Conservation (phyloP, 2,113 vertebrate genomes). For the Microtus richardsoni region DNA sequence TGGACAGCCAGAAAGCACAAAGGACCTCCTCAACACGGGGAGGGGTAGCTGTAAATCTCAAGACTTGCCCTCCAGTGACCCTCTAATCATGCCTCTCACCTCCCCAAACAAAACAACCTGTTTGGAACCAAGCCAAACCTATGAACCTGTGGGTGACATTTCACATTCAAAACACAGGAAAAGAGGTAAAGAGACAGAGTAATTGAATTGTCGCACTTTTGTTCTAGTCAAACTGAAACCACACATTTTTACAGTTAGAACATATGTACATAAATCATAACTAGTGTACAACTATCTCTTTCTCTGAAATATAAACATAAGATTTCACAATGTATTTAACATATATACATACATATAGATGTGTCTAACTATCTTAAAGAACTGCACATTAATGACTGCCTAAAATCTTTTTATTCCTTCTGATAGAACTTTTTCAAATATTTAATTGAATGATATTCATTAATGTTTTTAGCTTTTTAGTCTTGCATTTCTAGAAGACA, state of each 20-base stretch:
- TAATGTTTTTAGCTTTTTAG: background rate
- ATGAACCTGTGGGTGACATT: background rate
- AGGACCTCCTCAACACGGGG: background rate
- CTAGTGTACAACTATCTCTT: background rate
- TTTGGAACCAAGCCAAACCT: accelerated
- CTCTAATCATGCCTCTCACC: background rate
- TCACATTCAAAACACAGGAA: background rate
- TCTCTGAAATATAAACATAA: background rate
- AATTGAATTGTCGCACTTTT: background rate
- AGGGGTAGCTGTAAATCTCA: background rate
- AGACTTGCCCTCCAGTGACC: background rate
- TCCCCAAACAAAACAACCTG: background rate
- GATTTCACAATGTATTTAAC: no score
- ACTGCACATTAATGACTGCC: background rate
- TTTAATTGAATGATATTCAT: background rate
- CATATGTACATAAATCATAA: background rate
- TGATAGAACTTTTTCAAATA: background rate
- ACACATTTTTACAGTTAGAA: background rate
- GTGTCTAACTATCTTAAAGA: background rate
- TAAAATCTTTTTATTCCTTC: background rate
- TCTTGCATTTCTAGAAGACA: background rate
- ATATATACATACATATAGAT: background rate
- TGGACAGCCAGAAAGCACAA: background rate
- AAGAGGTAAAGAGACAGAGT: background rate
- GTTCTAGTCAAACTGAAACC: background rate